Conservation (phyloP, 2,113 vertebrate genomes). For the Mustela nigripes region DNA sequence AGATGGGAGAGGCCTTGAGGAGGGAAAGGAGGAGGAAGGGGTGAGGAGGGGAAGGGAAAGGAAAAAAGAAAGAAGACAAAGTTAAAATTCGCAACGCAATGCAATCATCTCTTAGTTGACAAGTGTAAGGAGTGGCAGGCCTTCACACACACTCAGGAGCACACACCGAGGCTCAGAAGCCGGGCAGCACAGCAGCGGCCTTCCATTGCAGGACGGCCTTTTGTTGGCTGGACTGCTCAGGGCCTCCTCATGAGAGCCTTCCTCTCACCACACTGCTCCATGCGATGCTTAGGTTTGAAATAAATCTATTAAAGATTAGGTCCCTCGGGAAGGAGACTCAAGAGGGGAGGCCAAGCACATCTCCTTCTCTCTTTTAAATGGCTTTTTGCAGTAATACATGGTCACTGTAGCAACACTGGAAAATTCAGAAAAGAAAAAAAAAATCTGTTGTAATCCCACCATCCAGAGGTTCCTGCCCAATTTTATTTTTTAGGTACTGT, state of each 20-base stretch:
- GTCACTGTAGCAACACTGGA: slow-evolving; percentile 52
- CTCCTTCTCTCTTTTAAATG: slow-evolving; percentile 70
- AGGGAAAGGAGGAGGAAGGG: slow-evolving; percentile 61
- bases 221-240: slow-evolving; percentile 14
- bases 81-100: slow-evolving; percentile 66
- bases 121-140: slow-evolving; percentile 37
- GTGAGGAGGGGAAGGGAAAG: slow-evolving; percentile 30
- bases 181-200: not conserved
- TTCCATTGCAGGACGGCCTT: not conserved
- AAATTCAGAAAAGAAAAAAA: not conserved
- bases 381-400: slow-evolving; percentile 61
- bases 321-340: slow-evolving; percentile 19
- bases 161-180: not conserved
- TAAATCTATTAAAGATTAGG: not conserved
- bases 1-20: slow-evolving; percentile 95
- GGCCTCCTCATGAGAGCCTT: not conserved
- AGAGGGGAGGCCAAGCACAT: not conserved
- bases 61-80: slow-evolving; percentile 77
- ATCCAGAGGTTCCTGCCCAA: not conserved
- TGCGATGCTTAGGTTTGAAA: not conserved
- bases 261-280: not conserved
- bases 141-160: not conserved
- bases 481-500: not conserved
- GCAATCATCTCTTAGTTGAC: slow-evolving; percentile 31
- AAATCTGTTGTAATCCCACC: not conserved